Conservation (phyloP, 2,113 vertebrate species). For the Irena cyanogastra region DNA sequence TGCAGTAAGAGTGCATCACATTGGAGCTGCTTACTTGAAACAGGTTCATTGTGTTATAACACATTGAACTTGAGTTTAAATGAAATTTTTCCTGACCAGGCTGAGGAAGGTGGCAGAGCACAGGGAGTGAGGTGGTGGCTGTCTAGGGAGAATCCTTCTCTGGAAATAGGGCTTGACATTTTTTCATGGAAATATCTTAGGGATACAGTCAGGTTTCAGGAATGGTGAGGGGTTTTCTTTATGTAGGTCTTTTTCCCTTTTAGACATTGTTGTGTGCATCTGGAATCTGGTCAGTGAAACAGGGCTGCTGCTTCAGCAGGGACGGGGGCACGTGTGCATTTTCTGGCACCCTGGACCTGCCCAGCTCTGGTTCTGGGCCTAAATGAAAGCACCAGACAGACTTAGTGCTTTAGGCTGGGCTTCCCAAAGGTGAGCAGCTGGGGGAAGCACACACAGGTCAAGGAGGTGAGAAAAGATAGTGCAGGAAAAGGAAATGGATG, state of each 20-base stretch:
- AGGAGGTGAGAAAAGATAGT: not conserved
- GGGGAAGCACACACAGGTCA: not conserved
- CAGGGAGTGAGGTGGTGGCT: accelerated
- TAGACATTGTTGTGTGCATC: not conserved
- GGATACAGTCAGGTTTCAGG: not conserved
- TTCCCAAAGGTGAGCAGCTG: not conserved
- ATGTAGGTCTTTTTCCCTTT: accelerated
- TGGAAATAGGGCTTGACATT: not conserved
- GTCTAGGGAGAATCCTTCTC: not conserved
- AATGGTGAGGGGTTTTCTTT: not conserved
- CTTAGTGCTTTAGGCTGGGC: not conserved
- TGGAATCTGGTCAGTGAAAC: not conserved
- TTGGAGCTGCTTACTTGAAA: accelerated
- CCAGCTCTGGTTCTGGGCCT: not conserved
- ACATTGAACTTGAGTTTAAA: no score
- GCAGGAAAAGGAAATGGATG: not conserved
- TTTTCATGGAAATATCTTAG: no score
- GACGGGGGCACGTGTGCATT: not conserved
- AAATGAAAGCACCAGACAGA: not conserved
- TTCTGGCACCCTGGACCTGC: not conserved
- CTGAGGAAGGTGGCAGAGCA: not conserved
- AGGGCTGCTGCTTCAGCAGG: not conserved
- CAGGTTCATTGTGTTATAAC: no score
- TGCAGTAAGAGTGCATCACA: not conserved
- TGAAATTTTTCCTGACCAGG: not conserved